Evolutionary conservation across 2,888 invertebrate species (phyloP).

Genomic region (Limnephilus lunatus): DNA sequence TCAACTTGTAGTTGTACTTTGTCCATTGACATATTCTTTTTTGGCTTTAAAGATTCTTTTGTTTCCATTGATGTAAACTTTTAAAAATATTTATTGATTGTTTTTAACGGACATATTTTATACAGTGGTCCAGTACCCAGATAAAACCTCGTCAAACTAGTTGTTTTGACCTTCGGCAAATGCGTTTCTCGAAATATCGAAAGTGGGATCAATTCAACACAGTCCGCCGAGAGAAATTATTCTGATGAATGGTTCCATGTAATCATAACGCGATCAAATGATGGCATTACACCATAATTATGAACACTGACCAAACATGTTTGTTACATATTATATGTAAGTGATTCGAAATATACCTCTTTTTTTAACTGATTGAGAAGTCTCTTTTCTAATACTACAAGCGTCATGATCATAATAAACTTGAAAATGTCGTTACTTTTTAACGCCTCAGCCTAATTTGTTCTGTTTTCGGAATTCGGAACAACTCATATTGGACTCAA

Average conservation of each 20-base stretch:
- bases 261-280: slow-evolving; percentile 35
- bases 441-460: no score
- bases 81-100: not conserved
- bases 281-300: not conserved
- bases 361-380: no score
- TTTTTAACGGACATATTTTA: not conserved
- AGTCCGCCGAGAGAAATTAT: not conserved
- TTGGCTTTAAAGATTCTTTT: no score
- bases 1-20: no score
- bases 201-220: not conserved
- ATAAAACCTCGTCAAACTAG: not conserved
- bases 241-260: slow-evolving; percentile 9
- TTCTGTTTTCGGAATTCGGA: no score
- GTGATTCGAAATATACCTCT: no score
- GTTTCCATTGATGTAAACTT: not conserved
- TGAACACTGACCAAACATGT: not conserved
- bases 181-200: slow-evolving; percentile 10
- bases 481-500: no score
- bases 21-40: no score
- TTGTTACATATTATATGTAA: not conserved
- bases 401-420: no score
- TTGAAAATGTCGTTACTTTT: no score
- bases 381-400: no score
- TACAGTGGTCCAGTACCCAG: not conserved
- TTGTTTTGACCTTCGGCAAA: not conserved